These are phyloP conservation scores for Tonatia bakeri DNA, from an alignment of 2,113 vertebrate genomes.

Conservation along the genomic window DNA sequence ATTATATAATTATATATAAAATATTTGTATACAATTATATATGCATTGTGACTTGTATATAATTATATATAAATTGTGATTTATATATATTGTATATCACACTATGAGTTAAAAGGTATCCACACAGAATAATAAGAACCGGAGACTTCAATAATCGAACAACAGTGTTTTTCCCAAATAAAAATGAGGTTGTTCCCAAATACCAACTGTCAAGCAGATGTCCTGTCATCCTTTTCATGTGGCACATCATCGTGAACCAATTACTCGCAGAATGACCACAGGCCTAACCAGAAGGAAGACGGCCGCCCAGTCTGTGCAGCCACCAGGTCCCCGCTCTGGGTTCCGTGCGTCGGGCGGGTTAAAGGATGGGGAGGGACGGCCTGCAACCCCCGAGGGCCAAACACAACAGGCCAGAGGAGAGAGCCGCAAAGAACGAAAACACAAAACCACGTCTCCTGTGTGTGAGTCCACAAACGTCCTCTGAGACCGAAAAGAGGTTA, in stretches of 20 bases:
- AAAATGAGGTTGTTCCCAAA: neutral
- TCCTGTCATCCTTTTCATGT: neutral
- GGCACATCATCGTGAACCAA: neutral
- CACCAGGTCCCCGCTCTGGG: too few relatives aligned
- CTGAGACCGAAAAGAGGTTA: neutral
- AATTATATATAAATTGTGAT: neutral
- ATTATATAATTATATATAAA: neutral
- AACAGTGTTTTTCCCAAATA: neutral
- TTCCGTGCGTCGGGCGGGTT: too few relatives aligned
- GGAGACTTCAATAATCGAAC: neutral
- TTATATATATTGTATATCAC: neutral
- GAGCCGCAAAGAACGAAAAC: neutral
- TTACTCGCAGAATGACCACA: neutral
- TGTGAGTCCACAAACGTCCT: neutral
- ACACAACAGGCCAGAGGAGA: neutral
- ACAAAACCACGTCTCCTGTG: neutral
- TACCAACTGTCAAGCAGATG: neutral
- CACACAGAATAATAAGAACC: neutral
- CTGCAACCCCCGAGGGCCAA: neutral
- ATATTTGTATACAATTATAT: neutral
- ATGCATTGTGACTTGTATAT: neutral
- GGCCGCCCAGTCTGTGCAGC: neutral
- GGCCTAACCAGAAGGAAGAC: neutral
- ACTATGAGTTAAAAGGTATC: neutral
- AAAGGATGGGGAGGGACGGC: neutral